phyloP scores from a whole-genome alignment of 2,888 invertebrate genomes.

The Helicoverpa assulta region DNA sequence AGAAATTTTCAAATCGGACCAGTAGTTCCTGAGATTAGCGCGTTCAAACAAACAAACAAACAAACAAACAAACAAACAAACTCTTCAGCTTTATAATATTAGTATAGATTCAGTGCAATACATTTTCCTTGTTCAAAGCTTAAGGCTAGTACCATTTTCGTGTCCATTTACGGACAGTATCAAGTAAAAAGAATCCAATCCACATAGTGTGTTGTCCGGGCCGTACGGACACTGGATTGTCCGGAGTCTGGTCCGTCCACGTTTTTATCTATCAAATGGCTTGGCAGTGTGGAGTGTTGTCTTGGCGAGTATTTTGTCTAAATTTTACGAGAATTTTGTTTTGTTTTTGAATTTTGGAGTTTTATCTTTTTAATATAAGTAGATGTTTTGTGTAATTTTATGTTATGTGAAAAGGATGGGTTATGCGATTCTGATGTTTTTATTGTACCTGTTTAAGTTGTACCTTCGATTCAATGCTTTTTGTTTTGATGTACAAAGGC shows the following conservation, averaged over 20 bases:
- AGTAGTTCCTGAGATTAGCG: too few relatives aligned
- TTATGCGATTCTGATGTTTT: too few relatives aligned
- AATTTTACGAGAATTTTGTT: slow-evolving; percentile 8
- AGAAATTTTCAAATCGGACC: too few relatives aligned
- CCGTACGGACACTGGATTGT: slow-evolving; percentile 5
- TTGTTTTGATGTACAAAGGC: too few relatives aligned
- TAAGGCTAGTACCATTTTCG: slow-evolving; percentile 26
- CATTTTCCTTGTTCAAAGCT: slow-evolving; percentile 30
- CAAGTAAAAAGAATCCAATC: slow-evolving; percentile 49
- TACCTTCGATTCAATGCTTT: too few relatives aligned
- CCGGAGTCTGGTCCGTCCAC: slow-evolving; percentile 35
- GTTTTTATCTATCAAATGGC: slow-evolving; percentile 56
- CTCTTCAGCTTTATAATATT: too few relatives aligned
- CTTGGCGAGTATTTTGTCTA: slow-evolving; percentile 8
- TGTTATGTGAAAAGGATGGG: too few relatives aligned
- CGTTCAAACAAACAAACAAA: too few relatives aligned
- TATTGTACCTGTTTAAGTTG: too few relatives aligned
- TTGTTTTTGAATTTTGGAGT: not conserved
- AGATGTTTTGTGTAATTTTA: not conserved
- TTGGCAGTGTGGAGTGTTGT: slow-evolving; percentile 28
- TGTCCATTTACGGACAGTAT: slow-evolving; percentile 36
- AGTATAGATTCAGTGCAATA: slow-evolving; percentile 43
- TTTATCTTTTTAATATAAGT: not conserved
- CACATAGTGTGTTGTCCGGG: slow-evolving; percentile 21
- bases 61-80: too few relatives aligned